These are phyloP conservation scores for Lithophane semibrunnea DNA, from an alignment of 2,888 invertebrate species.

Conservation along the genomic window DNA sequence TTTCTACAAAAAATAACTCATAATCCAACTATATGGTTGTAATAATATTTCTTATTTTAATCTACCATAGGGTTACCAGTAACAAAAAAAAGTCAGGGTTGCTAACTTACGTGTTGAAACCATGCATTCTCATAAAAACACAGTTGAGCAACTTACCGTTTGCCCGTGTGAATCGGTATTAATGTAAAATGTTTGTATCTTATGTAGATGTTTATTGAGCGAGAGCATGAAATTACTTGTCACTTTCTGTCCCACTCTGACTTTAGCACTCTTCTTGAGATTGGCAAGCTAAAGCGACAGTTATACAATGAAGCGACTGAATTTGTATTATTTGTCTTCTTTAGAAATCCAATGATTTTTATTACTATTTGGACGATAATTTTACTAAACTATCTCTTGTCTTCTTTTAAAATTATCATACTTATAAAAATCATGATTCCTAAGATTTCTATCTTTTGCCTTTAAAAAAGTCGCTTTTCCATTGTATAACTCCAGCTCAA, in stretches of 20 bases:
- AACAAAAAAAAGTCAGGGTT: slow-evolving; percentile 46
- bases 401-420: slow-evolving; percentile 25
- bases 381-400: slow-evolving; percentile 13
- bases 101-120: slow-evolving; percentile 62
- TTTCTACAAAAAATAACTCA: not conserved
- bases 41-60: slow-evolving; percentile 10
- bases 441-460: not conserved
- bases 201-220: slow-evolving; percentile 80
- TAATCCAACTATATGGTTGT: slow-evolving; percentile 5
- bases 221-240: slow-evolving; percentile 88
- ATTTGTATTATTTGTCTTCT: not conserved
- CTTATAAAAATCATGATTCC: not conserved
- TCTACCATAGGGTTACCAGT: slow-evolving; percentile 48
- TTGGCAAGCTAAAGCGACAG: slow-evolving; percentile 31
- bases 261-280: slow-evolving; percentile 61
- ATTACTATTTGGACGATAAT: slow-evolving; percentile 24
- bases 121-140: slow-evolving; percentile 83
- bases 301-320: slow-evolving; percentile 44
- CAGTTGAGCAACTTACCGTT: slow-evolving; percentile 74
- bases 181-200: slow-evolving; percentile 75
- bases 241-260: slow-evolving; percentile 68
- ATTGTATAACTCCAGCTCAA: slow-evolving; percentile 55
- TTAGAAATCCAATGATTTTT: not conserved
- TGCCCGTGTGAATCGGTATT: slow-evolving; percentile 89
- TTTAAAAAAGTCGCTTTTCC: slow-evolving; percentile 4